Base-by-base conservation (phyloP, 1,140 invertebrate genomes). In the Heliconius melpomene region DNA sequence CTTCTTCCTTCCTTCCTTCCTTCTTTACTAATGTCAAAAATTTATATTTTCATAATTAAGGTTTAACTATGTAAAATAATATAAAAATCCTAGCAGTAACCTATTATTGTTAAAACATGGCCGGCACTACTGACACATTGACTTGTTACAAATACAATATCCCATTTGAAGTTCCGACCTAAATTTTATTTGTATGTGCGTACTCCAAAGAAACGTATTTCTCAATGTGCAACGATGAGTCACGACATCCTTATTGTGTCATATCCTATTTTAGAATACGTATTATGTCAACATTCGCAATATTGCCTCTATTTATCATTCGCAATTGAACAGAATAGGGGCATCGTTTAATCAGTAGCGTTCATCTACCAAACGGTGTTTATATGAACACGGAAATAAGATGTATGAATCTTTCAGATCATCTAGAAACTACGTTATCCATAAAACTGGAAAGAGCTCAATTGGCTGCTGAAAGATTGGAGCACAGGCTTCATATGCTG, bases 401-500 rank as follows among this genome's bases (percentile, higher is more conserved):
- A 66, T 66, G 11, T 18, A 29, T 5, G 29, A 74, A 82, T 78
- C 72, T 90, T 90, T 52, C 90, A 95, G 94, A 94, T 87, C 93
- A 93, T 13, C 87, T 94, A 78, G 94, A 94, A 85, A 93, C 91
- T 26, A 88, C 93, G 71, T 77, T 94, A 66, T 90, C 91, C 71
- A 84, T 93, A 79, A 89, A 88, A 83, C 82, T 94, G 32, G 94
- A 94, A 82, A 90, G 93, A 85, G 92, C 91, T 50, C 92, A 94
- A 81, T 83, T 91, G 78, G 91, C 93, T 54, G 92, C 92, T 60
- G 93, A 95, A 76, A 86, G 91, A 80, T 83, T 95, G 79, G 92
- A 95, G 82, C 93, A 94, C 78, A 86, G 93, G 75, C 82, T 94
- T 71, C 91, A 94, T 77, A 93, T 92, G 91, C 86, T 93, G n/a